Percentiles rank a stretch among this genome's conserved stretches.
phyloP scores from a whole-genome alignment of 2,797 vertebrate species.

The Chelmon rostratus region DNA sequence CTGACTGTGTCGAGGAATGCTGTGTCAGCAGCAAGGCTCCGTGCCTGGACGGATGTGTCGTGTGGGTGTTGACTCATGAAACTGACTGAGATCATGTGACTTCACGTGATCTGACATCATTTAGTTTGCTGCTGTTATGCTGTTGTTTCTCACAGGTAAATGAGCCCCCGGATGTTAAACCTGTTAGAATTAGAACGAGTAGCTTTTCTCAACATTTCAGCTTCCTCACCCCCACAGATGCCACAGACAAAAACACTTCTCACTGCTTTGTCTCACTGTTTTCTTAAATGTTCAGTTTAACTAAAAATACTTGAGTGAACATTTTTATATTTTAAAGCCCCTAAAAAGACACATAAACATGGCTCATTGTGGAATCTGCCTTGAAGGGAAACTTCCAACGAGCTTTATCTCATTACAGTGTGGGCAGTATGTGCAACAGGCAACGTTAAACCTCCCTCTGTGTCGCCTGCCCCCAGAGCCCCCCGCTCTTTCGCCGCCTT shows the following conservation, averaged over 20 bases:
- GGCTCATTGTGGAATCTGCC: background rate
- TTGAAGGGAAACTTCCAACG: no score
- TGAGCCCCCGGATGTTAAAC: no score
- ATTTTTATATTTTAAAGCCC: background rate
- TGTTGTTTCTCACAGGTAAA: background rate
- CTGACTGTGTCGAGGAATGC: constrained; percentile 33
- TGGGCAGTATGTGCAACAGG: no score
- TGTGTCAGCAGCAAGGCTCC: constrained; percentile 49
- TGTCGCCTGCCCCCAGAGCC: no score
- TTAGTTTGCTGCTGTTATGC: background rate
- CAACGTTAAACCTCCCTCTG: no score
- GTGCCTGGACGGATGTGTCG: background rate
- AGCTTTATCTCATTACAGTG: no score
- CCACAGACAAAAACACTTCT: background rate
- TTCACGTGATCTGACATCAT: constrained; percentile 27
- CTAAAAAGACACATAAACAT: background rate
- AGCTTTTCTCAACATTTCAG: background rate
- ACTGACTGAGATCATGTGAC: constrained; percentile 39
- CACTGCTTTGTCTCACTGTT: background rate
- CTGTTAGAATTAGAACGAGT: background rate
- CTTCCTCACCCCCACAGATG: background rate
- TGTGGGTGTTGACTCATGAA: constrained; percentile 58
- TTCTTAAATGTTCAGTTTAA: background rate
- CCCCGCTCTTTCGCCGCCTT: no score
- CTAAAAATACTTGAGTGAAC: background rate